phyloP scores from a whole-genome alignment of 2,888 invertebrate genomes.

The Vesta saturnalis region DNA sequence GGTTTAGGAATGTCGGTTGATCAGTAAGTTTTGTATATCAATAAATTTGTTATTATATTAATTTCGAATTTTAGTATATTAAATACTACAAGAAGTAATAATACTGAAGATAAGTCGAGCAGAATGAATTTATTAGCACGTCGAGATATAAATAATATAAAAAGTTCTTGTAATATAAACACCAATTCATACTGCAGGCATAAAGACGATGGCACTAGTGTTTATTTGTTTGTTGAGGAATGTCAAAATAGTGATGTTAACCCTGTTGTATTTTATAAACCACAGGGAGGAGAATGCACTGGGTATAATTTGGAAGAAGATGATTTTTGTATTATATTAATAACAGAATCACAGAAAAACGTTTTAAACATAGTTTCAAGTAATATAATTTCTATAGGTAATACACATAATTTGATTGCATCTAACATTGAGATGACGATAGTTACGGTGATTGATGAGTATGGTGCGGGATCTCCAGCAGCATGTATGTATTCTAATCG shows the following conservation, averaged over 20 bases:
- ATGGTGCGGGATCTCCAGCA: not conserved
- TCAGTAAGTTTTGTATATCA: not conserved
- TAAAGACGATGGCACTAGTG: not conserved
- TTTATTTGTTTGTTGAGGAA: not conserved
- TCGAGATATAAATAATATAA: not conserved
- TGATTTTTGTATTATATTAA: not conserved
- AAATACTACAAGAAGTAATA: not conserved
- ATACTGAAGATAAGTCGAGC: not conserved
- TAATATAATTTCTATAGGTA: not conserved
- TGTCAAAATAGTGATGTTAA: not conserved
- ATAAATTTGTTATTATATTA: not conserved
- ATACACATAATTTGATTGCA: not conserved
- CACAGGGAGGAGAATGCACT: not conserved
- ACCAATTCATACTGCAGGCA: not conserved
- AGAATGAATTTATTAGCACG: not conserved
- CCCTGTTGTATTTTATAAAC: not conserved
- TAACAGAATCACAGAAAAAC: not conserved
- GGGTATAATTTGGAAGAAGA: not conserved
- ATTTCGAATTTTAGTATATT: not conserved
- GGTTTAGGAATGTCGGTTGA: not conserved
- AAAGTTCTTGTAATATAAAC: not conserved
- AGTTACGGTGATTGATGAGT: not conserved
- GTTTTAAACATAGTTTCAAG: not conserved
- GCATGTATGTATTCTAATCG: not conserved
- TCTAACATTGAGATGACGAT: not conserved